These are phyloP conservation scores for Aplodontia rufa DNA, from an alignment of 2,113 vertebrate genomes.

Conservation along the genomic window DNA sequence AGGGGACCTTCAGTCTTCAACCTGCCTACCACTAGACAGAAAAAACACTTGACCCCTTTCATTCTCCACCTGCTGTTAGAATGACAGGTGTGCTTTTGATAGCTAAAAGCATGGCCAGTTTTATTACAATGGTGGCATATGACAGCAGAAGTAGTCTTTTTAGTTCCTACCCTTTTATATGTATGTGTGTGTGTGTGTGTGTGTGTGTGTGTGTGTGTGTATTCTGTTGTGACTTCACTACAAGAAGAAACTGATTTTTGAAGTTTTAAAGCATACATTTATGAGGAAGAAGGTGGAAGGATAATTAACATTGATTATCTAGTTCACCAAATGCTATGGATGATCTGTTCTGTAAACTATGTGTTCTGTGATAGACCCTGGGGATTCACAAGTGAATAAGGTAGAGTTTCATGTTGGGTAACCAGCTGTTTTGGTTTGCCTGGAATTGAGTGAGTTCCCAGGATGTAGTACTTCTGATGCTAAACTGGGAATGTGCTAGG, in stretches of 20 bases:
- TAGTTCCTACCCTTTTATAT: not conserved
- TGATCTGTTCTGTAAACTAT: not conserved
- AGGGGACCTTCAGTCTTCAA: conserved; percentile 11
- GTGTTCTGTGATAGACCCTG: not conserved
- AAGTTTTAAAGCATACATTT: not conserved
- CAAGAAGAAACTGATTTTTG: conserved; percentile 2
- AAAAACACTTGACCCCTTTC: not conserved
- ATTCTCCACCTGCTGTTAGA: not conserved
- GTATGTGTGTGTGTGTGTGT: no score
- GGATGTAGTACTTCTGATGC: not conserved
- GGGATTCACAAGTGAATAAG: not conserved
- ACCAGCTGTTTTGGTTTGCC: not conserved
- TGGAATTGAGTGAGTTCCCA: not conserved
- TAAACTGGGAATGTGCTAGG: not conserved
- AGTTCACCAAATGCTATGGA: not conserved
- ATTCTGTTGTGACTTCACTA: not conserved
- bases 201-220: no score
- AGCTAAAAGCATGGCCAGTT: not conserved
- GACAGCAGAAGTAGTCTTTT: not conserved
- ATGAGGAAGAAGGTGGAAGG: not conserved
- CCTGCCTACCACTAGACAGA: conserved; percentile 34
- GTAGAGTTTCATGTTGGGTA: not conserved
- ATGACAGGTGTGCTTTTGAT: conserved; percentile 21
- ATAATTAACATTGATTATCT: not conserved
- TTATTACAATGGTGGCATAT: not conserved